A percentile compares a stretch with the other conserved stretches of the same genome.
These are phyloP conservation scores for Taeniopygia guttata DNA, from an alignment of 2,797 vertebrate species.

Conservation along the genomic window DNA sequence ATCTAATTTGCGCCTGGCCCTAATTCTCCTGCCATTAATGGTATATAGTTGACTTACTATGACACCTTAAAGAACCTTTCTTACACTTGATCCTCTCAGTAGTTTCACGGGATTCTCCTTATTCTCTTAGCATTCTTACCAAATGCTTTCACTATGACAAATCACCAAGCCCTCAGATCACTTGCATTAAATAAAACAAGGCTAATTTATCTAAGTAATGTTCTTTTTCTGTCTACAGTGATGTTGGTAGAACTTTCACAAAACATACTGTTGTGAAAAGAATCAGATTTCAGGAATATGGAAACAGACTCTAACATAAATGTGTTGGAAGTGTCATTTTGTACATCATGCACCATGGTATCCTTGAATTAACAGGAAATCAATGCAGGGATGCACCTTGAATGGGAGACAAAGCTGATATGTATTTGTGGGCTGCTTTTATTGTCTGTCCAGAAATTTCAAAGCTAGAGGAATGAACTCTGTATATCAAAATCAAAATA, in stretches of 20 bases:
- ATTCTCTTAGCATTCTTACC: slow-evolving; percentile 11
- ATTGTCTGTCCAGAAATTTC: neutral
- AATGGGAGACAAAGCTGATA: neutral
- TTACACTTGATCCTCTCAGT: slow-evolving; percentile 7
- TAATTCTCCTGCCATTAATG: slow-evolving; percentile 36
- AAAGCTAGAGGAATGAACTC: neutral
- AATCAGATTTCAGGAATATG: neutral
- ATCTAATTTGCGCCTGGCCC: slow-evolving; percentile 13
- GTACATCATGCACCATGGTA: neutral
- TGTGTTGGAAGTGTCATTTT: neutral
- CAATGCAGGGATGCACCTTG: neutral
- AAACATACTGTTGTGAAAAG: neutral
- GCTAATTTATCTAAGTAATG: neutral
- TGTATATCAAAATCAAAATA: neutral
- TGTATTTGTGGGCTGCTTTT: neutral
- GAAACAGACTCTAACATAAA: neutral
- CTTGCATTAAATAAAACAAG: slow-evolving; percentile 52
- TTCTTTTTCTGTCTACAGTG: neutral
- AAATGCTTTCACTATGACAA: slow-evolving; percentile 51
- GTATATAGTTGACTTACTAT: neutral
- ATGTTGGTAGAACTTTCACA: neutral
- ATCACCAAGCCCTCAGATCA: slow-evolving; percentile 20
- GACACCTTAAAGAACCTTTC: slow-evolving; percentile 34
- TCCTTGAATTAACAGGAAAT: neutral
- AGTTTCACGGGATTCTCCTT: slow-evolving; percentile 40